These are phyloP conservation scores for Mythimna lalbum DNA, from an alignment of 2,888 invertebrate genomes.

Conservation along the genomic window DNA sequence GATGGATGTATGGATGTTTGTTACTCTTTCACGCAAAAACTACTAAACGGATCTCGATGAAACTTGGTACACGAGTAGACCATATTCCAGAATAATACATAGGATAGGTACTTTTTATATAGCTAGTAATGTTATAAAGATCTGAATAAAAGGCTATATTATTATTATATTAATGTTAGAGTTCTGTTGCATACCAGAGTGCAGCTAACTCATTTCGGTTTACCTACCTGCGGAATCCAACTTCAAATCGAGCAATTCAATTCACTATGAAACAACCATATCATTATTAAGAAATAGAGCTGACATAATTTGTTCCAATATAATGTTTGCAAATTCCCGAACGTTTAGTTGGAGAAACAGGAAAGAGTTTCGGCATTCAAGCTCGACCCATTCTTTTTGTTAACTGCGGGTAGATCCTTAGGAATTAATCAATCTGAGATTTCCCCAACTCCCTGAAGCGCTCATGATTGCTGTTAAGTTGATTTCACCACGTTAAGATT, in stretches of 20 bases:
- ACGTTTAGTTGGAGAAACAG: not conserved
- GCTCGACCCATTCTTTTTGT: not conserved
- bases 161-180: no score
- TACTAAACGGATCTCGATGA: no score
- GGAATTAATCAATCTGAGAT: not conserved
- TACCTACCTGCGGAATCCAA: not conserved
- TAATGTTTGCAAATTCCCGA: not conserved
- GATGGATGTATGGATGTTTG: no score
- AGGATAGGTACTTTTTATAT: no score
- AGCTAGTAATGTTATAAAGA: no score
- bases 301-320: not conserved
- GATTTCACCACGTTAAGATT: not conserved
- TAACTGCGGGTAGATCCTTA: not conserved
- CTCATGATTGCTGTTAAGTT: slow-evolving; percentile 1
- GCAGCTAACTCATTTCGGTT: not conserved
- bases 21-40: no score
- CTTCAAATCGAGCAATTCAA: not conserved
- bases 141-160: no score
- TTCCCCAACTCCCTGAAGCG: slow-evolving; percentile 1
- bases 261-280: not conserved
- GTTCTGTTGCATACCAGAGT: no score
- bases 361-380: slow-evolving; percentile 1
- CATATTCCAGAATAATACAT: no score
- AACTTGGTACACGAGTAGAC: no score
- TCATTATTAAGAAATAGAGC: not conserved